Evolutionary conservation across 1,140 invertebrate genomes (phyloP).

Genomic region (Stenopsyche tienmushanensis): DNA sequence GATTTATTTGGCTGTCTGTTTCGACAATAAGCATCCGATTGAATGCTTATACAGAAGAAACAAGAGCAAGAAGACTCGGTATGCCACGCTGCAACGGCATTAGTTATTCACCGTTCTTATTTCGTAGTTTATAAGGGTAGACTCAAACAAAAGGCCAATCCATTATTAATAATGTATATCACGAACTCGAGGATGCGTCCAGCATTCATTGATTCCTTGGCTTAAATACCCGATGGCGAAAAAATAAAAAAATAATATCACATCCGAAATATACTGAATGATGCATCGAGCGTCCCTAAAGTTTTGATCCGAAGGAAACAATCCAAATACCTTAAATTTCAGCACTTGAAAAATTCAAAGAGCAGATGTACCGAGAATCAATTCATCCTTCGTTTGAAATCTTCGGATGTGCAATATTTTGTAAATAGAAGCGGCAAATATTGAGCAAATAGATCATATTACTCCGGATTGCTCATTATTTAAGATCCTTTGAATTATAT

Average conservation of each 20-base stretch:
- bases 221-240: not conserved
- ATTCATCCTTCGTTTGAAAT: not conserved
- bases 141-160: constrained; percentile 24
- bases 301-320: not conserved
- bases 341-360: too few relatives aligned
- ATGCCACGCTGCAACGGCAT: constrained; percentile 15
- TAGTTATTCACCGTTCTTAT: constrained; percentile 27
- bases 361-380: too few relatives aligned
- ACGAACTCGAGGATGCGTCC: constrained; percentile 10
- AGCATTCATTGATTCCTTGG: constrained; percentile 1
- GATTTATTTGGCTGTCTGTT: too few relatives aligned
- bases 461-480: not conserved
- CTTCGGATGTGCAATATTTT: constrained; percentile 11
- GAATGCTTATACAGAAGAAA: too few relatives aligned
- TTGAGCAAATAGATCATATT: constrained; percentile 16
- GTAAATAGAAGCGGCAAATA: constrained; percentile 3
- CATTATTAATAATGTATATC: constrained; percentile 29
- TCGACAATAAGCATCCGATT: too few relatives aligned
- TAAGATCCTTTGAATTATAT: not conserved
- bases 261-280: too few relatives aligned
- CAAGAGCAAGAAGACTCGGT: constrained; percentile 8
- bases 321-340: not conserved
- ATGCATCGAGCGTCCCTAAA: too few relatives aligned
- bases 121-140: too few relatives aligned
- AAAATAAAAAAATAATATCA: too few relatives aligned